Evolutionary conservation across 2,113 vertebrate genomes (phyloP).

Genomic region (Falco punctatus): DNA sequence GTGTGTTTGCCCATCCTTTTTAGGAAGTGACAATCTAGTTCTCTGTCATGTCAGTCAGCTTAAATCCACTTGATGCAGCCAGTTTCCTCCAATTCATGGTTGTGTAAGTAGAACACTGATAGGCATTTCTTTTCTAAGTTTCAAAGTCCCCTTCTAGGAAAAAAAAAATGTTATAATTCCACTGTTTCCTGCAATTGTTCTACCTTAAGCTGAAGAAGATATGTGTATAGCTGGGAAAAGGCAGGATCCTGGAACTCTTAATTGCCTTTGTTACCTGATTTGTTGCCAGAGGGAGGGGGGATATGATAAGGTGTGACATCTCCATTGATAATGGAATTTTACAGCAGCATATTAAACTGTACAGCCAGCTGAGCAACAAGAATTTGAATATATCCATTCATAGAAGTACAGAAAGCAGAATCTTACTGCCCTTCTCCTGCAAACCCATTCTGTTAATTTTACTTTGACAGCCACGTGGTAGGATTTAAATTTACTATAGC

Average conservation of each 20-base stretch:
- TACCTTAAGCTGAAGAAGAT: constrained; percentile 77
- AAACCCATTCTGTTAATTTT: not conserved
- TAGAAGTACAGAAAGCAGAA: not conserved
- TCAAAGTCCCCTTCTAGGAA: constrained; percentile 75
- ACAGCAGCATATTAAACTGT: constrained; percentile 13
- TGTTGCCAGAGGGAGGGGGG: constrained; percentile 56
- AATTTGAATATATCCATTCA: not conserved
- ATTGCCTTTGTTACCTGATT: constrained; percentile 75
- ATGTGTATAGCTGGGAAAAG: constrained; percentile 71
- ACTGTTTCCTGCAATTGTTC: constrained; percentile 86
- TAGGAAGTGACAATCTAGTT: constrained; percentile 75
- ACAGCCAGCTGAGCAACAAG: not conserved
- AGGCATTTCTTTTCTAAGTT: constrained; percentile 71
- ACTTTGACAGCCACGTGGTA: not conserved
- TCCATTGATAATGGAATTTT: constrained; percentile 72
- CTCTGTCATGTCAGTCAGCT: constrained; percentile 72
- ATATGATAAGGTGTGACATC: not conserved
- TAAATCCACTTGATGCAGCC: constrained; percentile 61
- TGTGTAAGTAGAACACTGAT: constrained; percentile 65
- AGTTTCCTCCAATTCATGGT: constrained; percentile 79
- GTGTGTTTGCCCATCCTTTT: constrained; percentile 65
- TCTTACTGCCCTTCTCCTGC: not conserved
- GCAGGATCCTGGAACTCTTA: constrained; percentile 71
- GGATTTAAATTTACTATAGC: not conserved
- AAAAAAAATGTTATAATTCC: constrained; percentile 70